Conservation (phyloP, 2,113 vertebrate species). For the Clarias gariepinus region DNA sequence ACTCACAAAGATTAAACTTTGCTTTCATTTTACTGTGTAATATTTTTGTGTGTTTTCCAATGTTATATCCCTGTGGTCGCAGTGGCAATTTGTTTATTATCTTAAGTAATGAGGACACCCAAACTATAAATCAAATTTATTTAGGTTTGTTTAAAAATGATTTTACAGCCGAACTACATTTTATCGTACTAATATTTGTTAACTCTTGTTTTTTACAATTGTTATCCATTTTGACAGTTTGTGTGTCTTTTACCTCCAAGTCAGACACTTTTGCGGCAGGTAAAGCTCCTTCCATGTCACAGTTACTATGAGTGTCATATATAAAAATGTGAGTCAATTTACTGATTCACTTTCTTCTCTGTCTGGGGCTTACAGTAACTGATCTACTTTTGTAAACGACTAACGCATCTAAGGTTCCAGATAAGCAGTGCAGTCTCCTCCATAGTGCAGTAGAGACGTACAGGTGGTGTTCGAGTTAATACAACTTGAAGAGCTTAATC, state of each 20-base stretch:
- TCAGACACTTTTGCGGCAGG: constrained; percentile 95
- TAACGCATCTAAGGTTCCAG: constrained; percentile 89
- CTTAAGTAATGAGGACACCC: neutral
- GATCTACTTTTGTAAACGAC: constrained; percentile 95
- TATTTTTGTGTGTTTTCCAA: constrained; percentile 55
- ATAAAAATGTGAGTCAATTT: constrained; percentile 10
- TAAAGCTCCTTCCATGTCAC: constrained; percentile 46
- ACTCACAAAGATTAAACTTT: neutral
- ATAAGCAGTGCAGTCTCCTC: neutral
- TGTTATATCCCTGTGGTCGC: constrained; percentile 93
- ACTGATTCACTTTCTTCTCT: neutral
- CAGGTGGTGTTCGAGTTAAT: neutral
- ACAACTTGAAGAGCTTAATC: neutral
- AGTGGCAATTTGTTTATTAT: constrained; percentile 77
- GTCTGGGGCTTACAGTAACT: constrained; percentile 77
- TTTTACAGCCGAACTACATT: neutral
- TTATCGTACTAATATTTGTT: neutral
- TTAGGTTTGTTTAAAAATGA: neutral
- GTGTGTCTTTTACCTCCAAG: constrained; percentile 93
- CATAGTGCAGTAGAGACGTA: neutral
- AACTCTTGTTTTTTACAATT: neutral
- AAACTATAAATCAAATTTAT: neutral
- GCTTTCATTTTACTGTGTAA: neutral
- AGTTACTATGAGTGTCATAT: neutral
- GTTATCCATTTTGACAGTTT: constrained; percentile 69